Conservation (phyloP, 2,113 vertebrate genomes). For the Prunella fulvescens region DNA sequence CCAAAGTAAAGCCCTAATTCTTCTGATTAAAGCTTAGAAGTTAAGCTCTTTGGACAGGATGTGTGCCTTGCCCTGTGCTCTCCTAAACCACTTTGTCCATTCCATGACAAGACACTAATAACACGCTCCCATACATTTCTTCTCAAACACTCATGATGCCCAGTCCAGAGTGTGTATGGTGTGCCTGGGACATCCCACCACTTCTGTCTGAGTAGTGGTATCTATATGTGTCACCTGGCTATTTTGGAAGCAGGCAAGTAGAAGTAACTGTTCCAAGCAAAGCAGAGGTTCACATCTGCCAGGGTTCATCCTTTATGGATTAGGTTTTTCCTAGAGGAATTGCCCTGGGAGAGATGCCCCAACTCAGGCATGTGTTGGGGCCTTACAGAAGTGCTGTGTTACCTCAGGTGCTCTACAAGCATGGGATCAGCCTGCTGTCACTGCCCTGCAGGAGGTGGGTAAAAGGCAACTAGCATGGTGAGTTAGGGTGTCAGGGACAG, state of each 20-base stretch:
- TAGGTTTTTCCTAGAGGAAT: background rate
- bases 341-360: background rate
- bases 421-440: background rate
- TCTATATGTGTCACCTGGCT: background rate
- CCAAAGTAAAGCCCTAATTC: constrained; percentile 56
- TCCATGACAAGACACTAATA: background rate
- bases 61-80: constrained; percentile 3
- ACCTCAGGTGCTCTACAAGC: background rate
- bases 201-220: background rate
- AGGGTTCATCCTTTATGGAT: background rate
- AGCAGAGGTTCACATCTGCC: background rate
- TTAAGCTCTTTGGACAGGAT: constrained; percentile 45
- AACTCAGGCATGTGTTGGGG: no score
- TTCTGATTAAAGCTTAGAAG: constrained; percentile 62
- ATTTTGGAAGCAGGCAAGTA: background rate
- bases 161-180: rapidly evolving
- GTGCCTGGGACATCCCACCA: background rate
- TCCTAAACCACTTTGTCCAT: constrained; percentile 32
- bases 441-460: background rate
- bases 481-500: background rate
- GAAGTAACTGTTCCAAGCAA: background rate
- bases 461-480: background rate
- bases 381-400: background rate
- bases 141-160: background rate
- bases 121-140: background rate